Base-by-base conservation (phyloP, 2,113 vertebrate species). In the Baryphthengus martii region DNA sequence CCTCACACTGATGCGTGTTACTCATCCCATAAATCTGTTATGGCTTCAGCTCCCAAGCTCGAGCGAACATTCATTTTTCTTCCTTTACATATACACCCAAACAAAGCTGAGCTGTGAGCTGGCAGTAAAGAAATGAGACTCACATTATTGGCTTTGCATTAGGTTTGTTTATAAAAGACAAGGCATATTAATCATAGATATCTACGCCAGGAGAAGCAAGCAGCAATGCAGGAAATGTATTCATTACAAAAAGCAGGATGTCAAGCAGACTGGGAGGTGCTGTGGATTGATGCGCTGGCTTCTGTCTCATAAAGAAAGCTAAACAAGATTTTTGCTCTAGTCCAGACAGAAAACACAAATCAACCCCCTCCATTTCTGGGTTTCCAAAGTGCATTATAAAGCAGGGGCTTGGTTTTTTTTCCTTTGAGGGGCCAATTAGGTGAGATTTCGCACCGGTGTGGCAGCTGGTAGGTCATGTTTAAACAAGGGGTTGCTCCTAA, bases 91-190 rank as follows among this genome's bases (percentile, higher is more conserved):
- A 81, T 28, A 92, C 15, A 90, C 59, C 79, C 67, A 82, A 93
- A 90, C 81, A 94, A 95, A 86, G 85, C 87, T 13, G 25, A 88
- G 90, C 77, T 75, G 87, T 47, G 92, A 59, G 90, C 58, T 94
- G 88, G 85, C 81, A 96, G 95, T 95, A 93, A 97, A 97, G 92
- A 92, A 92, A 96, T 35, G 70, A 91, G 96, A 53, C 62, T 95
- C 92, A 82, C 96, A 94, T 97, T 97, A 97, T 92, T 91, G 97
- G 96, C 89, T 97, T 96, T 96, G 95, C 95, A 95, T 97, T 97
- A 96, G 95, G 96, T 97, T 97, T 98, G 96, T 97, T 97, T 97
- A 97, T 93, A 94, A 89, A 94, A 97, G 96, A 97, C 96, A 97
- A 90, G 97, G 89, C 88, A 58, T 96, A 98, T 98, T 97, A 97